Base-by-base conservation (phyloP, 2,888 invertebrate genomes). In the Mythimna pallens region DNA sequence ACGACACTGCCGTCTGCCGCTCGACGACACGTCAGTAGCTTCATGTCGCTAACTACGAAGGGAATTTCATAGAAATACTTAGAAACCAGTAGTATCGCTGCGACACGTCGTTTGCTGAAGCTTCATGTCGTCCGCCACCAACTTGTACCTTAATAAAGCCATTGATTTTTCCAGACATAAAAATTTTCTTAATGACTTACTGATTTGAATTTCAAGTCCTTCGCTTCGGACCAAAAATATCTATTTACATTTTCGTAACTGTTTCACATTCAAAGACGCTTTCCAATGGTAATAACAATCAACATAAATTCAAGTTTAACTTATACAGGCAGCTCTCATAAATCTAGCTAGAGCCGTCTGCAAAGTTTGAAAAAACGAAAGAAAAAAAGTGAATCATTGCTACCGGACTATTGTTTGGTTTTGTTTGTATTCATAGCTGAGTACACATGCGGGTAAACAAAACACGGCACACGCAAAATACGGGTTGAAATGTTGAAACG, bases 281-380 rank as follows among this genome's bases (percentile, higher is more conserved):
- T 80, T 69, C 63, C 70, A 74, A 81, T 86, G 77, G 68, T 83
- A 80, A 82, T 73, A 55, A 69, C 65, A 69, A 80, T 83, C 80
- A 80, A n/a, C 83, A 80, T 80, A 80, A 80, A 80, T 78, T 64
- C 66, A 78, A 78, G 64, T 79, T 71, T 80, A 66, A 69, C 50
- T 68, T 65, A 65, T 54, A 59, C 74, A 14, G 22, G 47, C 57
- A 66, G 57, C 70, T 81, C 65, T 20, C 65, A 74, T 69, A 83
- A 83, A 80, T 68, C 65, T 61, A 54, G 25, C 20, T 14, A 57
- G 22, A 63, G 43, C 58, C 40, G 55, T 65, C 68, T 68, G 63
- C 36, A 59, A 66, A 83, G 36, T 80, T 73, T 59, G 25, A 34
- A 80, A 47, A 79, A 73, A 58, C 12, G 43, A 20, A 40, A 12